A percentile compares a stretch with the other conserved stretches of the same genome.
Conservation (phyloP, 2,797 vertebrate genomes). For the Semotilus atromaculatus region DNA sequence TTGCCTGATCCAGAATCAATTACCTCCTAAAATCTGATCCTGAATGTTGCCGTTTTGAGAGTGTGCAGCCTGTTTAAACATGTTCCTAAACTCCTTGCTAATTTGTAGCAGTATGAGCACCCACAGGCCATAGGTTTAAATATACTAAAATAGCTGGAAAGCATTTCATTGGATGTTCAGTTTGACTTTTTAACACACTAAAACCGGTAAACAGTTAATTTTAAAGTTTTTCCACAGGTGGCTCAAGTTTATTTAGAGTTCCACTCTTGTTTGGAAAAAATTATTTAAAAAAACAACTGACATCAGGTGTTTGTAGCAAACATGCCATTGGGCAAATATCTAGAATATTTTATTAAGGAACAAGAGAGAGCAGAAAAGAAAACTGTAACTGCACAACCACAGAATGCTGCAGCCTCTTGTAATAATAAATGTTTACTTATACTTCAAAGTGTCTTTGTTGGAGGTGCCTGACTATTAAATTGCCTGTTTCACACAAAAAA, state of each 20-base stretch:
- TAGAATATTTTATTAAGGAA: neutral
- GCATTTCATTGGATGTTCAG: neutral
- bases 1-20: conserved; percentile 50
- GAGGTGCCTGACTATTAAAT: conserved; percentile 16
- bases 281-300: neutral
- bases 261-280: neutral
- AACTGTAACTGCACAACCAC: conserved; percentile 3
- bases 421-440: conserved; percentile 22
- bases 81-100: neutral
- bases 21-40: conserved; percentile 58
- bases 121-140: conserved; percentile 2
- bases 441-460: neutral
- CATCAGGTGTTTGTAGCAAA: conserved; percentile 4
- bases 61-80: conserved; percentile 31
- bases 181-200: neutral
- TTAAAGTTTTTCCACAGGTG: conserved; percentile 5
- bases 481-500: conserved; percentile 44
- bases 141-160: neutral
- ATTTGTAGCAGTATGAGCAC: neutral
- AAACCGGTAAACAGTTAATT: neutral
- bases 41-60: conserved; percentile 44
- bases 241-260: conserved; percentile 3
- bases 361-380: conserved; percentile 4
- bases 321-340: neutral
- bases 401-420: conserved; percentile 17